phyloP scores from a whole-genome alignment of 2,797 vertebrate genomes.

The Aulostomus chinensis region DNA sequence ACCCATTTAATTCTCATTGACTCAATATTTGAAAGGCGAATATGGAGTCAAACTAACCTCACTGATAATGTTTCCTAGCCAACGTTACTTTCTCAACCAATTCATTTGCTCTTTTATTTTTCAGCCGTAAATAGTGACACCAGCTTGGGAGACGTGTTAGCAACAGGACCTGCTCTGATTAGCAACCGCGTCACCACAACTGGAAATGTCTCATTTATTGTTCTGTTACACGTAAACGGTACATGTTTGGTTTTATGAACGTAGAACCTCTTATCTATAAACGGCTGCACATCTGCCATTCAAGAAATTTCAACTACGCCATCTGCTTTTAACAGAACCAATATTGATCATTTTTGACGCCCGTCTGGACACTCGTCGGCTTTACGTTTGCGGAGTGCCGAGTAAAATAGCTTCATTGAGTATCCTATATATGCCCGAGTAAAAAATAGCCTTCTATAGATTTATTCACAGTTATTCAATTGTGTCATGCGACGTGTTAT shows the following conservation, averaged over 20 bases:
- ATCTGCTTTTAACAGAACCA: too few relatives aligned
- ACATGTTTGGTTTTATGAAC: neutral
- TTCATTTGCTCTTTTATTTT: too few relatives aligned
- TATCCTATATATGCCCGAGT: slow-evolving; percentile 1
- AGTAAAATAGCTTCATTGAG: neutral
- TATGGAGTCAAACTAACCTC: neutral
- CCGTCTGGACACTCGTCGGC: too few relatives aligned
- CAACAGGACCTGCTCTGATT: neutral
- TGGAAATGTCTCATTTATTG: neutral
- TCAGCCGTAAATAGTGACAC: too few relatives aligned
- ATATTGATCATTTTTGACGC: too few relatives aligned
- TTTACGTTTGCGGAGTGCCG: too few relatives aligned
- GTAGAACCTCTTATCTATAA: fast-evolving
- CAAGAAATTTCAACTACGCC: too few relatives aligned
- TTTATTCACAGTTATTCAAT: neutral
- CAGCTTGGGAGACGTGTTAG: too few relatives aligned
- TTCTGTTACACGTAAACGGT: fast-evolving
- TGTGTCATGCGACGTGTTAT: too few relatives aligned
- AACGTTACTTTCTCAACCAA: too few relatives aligned
- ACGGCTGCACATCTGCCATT: too few relatives aligned
- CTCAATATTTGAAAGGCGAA: neutral
- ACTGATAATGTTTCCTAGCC: too few relatives aligned
- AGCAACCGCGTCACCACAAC: neutral
- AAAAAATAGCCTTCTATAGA: fast-evolving
- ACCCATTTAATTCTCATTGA: neutral